Conservation (phyloP, 2,113 vertebrate genomes). For the Grantiella picta region DNA sequence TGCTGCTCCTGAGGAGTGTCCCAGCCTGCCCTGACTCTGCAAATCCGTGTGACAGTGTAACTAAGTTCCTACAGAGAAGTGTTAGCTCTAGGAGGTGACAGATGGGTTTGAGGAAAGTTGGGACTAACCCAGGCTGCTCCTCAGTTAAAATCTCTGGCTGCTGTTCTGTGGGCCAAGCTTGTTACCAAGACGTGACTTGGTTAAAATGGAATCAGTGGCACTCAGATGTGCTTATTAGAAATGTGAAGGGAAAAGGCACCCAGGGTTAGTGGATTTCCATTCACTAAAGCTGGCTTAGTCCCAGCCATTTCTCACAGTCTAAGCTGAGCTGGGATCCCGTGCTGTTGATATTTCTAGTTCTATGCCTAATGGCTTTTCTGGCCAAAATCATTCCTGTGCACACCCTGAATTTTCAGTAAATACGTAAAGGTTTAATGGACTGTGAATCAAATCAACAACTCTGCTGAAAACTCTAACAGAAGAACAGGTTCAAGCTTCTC, state of each 20-base stretch:
- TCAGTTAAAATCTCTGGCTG: neutral
- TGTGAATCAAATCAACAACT: neutral
- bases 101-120: neutral
- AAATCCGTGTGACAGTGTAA: neutral
- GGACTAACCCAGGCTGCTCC: neutral
- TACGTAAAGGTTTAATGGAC: neutral
- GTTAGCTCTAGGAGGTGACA: neutral
- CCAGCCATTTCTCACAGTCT: neutral
- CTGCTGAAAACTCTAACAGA: neutral
- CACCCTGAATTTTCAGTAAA: neutral
- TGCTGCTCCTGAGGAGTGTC: fast-evolving
- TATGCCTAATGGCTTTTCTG: neutral
- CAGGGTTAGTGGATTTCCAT: neutral
- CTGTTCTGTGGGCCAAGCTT: neutral
- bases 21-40: neutral
- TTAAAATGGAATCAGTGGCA: neutral
- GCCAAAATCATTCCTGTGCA: neutral
- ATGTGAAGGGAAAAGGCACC: neutral
- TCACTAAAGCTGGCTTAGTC: neutral
- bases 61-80: neutral
- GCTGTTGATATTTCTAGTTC: neutral
- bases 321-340: neutral
- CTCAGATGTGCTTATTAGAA: neutral
- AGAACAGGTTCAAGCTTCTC: neutral
- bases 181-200: neutral